Conservation (phyloP, 92 coral and sea anemone genomes). For the Parazoanthus darwini region DNA sequence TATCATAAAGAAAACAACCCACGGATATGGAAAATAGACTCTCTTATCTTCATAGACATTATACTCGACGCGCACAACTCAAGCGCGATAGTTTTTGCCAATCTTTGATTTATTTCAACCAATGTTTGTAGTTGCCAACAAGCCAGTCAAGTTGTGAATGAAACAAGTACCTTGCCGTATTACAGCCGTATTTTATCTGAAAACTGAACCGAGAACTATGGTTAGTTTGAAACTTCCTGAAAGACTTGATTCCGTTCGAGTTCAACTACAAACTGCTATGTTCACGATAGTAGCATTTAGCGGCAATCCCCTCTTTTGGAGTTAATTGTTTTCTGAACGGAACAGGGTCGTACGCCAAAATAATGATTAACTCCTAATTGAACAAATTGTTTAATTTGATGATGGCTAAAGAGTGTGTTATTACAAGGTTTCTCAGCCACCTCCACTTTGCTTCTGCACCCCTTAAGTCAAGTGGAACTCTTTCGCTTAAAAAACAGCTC, state of each 20-base stretch:
- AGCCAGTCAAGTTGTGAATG: too few species aligned
- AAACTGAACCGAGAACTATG: not conserved
- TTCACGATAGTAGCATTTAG: not conserved
- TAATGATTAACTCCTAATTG: constrained; percentile 36
- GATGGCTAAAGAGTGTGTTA: constrained; percentile 19
- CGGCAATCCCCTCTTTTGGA: not conserved
- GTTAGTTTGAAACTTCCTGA: not conserved
- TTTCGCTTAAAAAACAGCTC: not conserved
- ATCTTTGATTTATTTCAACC: not conserved
- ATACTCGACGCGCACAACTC: not conserved
- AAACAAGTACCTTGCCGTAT: too few species aligned
- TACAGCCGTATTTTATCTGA: not conserved
- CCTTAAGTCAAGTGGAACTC: constrained; percentile 16
- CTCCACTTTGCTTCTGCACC: not conserved
- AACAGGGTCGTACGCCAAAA: constrained; percentile 6
- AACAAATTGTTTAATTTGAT: constrained; percentile 44
- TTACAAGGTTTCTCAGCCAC: not conserved
- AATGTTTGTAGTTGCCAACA: too few species aligned
- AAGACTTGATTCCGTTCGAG: not conserved
- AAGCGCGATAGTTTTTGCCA: not conserved
- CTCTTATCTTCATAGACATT: constrained; percentile 22
- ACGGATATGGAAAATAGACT: constrained; percentile 15
- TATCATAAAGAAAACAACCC: constrained; percentile 5
- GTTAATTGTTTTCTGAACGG: not conserved
- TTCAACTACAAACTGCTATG: not conserved